Base-by-base conservation (phyloP, 2,888 invertebrate species). In the Girardia tigrina region DNA sequence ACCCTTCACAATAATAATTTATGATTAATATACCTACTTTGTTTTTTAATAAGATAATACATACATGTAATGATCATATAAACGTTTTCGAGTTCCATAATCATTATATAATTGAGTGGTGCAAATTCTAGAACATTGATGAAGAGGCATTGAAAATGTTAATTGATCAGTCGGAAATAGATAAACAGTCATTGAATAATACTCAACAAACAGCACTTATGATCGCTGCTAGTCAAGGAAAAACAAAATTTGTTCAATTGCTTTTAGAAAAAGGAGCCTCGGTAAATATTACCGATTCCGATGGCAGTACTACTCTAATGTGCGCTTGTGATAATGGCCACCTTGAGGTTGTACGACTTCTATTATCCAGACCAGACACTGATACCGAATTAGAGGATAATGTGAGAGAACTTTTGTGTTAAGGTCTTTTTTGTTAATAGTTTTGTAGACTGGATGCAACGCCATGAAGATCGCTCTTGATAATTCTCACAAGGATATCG, bases 291-390 rank as follows among this genome's bases (percentile, higher is more conserved):
- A 80, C 82, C 76, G 84, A 84, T 84, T 90, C 90, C 81, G 91
- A 91, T 82, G 93, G 93, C 23, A 91, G 91, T 79, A 92, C 92
- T 0, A 91, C 92, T 0, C 85, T 93, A 56, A 93, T 93, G 92
- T 93, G 92, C 83, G 92, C 92, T 0, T 90, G 91, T n/a, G 93
- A 94, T 82, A 92, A 94, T 82, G 92, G 92, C 0, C 90, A 92
- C 80, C 87, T 89, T 26, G 91, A 91, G 78, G 90, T 93, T 79
- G 90, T 92, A 12, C 89, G 90, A 81, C 86, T 89, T 79, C 87
- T 93, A 77, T 85, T 93, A 73, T 88, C 89, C 56, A 90, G 90
- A 80, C 88, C 90, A 0, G 90, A 90, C 80, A 90, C 91, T 84
- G 90, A 93, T 85, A 89, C 91, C 6, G 87, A 88, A 36, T 87